Evolutionary conservation across 2,113 vertebrate species (phyloP).

Genomic region (Bettongia penicillata): DNA sequence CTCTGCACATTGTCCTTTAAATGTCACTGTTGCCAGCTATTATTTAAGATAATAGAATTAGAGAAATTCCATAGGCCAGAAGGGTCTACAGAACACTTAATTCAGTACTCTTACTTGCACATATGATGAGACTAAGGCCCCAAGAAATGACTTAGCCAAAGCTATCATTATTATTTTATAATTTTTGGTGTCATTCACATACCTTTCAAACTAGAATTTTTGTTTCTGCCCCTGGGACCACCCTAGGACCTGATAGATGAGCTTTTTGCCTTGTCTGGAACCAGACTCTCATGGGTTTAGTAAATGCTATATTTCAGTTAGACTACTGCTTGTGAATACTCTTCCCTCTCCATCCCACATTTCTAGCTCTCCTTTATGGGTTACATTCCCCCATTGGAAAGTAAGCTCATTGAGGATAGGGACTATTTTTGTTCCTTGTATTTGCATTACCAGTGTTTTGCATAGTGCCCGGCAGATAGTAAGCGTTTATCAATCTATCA

Average conservation of each 20-base stretch:
- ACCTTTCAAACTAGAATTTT: neutral
- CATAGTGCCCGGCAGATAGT: neutral
- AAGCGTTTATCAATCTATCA: neutral
- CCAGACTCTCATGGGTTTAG: neutral
- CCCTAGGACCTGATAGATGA: neutral
- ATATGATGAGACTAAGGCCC: neutral
- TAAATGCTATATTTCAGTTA: neutral
- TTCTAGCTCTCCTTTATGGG: neutral
- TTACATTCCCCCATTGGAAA: neutral
- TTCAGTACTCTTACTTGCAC: neutral
- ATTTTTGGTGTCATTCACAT: neutral
- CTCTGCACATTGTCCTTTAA: neutral
- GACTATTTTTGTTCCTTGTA: neutral
- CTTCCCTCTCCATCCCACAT: neutral
- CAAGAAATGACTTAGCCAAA: neutral
- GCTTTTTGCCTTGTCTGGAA: neutral
- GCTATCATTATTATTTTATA: neutral
- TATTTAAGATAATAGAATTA: conserved; percentile 14
- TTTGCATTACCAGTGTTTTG: neutral
- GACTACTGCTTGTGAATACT: neutral
- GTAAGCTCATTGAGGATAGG: neutral
- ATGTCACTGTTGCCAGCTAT: neutral
- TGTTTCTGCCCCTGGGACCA: neutral
- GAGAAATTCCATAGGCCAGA: neutral
- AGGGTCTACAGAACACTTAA: neutral